phyloP scores from a whole-genome alignment of 2,113 vertebrate genomes.

The Lates calcarifer region DNA sequence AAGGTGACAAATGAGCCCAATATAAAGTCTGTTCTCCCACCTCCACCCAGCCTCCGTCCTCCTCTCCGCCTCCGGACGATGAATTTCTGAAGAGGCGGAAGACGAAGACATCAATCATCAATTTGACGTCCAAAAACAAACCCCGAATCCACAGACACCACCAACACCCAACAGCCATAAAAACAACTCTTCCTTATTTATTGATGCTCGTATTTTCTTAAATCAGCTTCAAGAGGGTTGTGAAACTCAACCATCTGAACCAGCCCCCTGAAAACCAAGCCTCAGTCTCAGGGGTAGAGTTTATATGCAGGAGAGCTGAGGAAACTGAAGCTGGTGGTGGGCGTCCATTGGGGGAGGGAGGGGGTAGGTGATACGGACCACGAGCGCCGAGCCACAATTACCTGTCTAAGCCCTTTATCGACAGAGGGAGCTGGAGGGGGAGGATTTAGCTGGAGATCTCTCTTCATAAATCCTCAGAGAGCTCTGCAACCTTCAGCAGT shows the following conservation, averaged over 20 bases:
- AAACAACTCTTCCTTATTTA: background rate
- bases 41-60: background rate
- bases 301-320: background rate
- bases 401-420: slow-evolving; percentile 41
- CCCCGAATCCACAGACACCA: background rate
- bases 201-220: background rate
- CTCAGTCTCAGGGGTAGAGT: no score
- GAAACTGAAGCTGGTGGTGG: slow-evolving; percentile 11
- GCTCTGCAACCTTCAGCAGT: background rate
- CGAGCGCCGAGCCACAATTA: slow-evolving; percentile 17
- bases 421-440: background rate
- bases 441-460: slow-evolving; percentile 28
- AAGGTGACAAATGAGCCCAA: slow-evolving; percentile 47
- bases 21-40: slow-evolving; percentile 2
- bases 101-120: slow-evolving; percentile 9
- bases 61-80: background rate
- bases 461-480: slow-evolving; percentile 26
- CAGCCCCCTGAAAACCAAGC: background rate
- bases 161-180: background rate
- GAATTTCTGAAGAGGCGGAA: background rate
- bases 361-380: background rate
- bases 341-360: background rate
- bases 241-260: background rate
- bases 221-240: background rate
- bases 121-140: slow-evolving; percentile 1